Base-by-base conservation (phyloP, 1,140 invertebrate genomes). In the Psix sp. region DNA sequence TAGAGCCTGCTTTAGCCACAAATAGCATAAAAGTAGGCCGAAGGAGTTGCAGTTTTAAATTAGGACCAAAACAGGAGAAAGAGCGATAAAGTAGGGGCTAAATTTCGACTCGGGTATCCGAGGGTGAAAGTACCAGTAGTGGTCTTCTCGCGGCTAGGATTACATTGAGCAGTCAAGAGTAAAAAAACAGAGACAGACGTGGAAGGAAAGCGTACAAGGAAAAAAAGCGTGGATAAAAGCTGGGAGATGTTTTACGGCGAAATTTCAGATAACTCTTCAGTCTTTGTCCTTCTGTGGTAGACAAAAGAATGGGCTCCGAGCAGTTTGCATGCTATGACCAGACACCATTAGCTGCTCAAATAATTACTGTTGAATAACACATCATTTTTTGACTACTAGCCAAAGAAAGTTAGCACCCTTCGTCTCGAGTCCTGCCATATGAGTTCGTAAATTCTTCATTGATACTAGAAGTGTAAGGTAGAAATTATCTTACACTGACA, bases 51-150 rank as follows among this genome's bases (percentile, higher is more conserved):
- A n/a, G n/a, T n/a, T n/a, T n/a, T n/a, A n/a, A n/a, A n/a, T n/a
- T n/a, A n/a, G n/a, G n/a, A n/a, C n/a, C n/a, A n/a, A n/a, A n/a
- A n/a, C n/a, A n/a, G n/a, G n/a, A n/a, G n/a, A n/a, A n/a, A n/a
- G n/a, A n/a, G n/a, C n/a, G n/a, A n/a, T n/a, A n/a, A n/a, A n/a
- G n/a, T n/a, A n/a, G n/a, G n/a, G n/a, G n/a, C n/a, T n/a, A n/a
- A n/a, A n/a, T n/a, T n/a, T n/a, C n/a, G n/a, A n/a, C n/a, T n/a
- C n/a, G n/a, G n/a, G n/a, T n/a, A n/a, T n/a, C n/a, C n/a, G 63
- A 73, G 73, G 72, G 57, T 73, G 72, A 75, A 77, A 73, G 72
- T 75, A 75, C 48, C 51, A 54, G 42, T 57, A 56, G 62, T 54
- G 48, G 54, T 67, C 51, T 66, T 62, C 56, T 56, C 62, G 70